Evolutionary conservation across 2,797 vertebrate species (phyloP).

Genomic region (Heterohyrax brucei): DNA sequence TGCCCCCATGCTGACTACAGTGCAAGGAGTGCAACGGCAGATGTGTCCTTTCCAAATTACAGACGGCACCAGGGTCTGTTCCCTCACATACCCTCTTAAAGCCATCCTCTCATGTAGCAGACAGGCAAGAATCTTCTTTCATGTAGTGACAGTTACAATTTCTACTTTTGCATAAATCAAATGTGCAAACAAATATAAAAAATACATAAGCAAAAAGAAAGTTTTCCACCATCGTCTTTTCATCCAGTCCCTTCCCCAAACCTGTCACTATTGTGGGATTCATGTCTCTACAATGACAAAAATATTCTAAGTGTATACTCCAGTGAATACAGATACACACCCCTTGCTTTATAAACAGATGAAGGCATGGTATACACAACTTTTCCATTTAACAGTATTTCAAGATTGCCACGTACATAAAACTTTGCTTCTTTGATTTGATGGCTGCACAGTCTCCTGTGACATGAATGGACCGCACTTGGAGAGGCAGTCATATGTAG

Average conservation of each 20-base stretch:
- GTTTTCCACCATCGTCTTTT: background rate
- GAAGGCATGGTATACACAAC: rapidly evolving
- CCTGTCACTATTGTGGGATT: rapidly evolving
- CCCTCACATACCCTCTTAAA: background rate
- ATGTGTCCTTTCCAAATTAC: conserved; percentile 45
- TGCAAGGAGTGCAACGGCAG: background rate
- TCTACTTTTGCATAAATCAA: background rate
- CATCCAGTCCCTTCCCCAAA: background rate
- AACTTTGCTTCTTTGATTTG: background rate
- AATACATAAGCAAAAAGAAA: background rate
- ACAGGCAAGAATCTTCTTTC: background rate
- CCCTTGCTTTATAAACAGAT: rapidly evolving
- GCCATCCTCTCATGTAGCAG: background rate
- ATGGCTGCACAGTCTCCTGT: background rate
- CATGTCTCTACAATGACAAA: too few relatives aligned
- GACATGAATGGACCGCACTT: rapidly evolving
- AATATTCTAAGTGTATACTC: rapidly evolving
- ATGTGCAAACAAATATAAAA: background rate
- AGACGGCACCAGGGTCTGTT: background rate
- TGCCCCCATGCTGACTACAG: background rate
- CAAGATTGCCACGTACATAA: rapidly evolving
- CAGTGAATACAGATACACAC: rapidly evolving
- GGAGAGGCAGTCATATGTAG: rapidly evolving
- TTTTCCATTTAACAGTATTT: background rate
- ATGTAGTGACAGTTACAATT: background rate